Percentiles rank a stretch among this genome's conserved stretches.
Conservation (phyloP, 2,888 invertebrate genomes). For the Dryococelus australis region DNA sequence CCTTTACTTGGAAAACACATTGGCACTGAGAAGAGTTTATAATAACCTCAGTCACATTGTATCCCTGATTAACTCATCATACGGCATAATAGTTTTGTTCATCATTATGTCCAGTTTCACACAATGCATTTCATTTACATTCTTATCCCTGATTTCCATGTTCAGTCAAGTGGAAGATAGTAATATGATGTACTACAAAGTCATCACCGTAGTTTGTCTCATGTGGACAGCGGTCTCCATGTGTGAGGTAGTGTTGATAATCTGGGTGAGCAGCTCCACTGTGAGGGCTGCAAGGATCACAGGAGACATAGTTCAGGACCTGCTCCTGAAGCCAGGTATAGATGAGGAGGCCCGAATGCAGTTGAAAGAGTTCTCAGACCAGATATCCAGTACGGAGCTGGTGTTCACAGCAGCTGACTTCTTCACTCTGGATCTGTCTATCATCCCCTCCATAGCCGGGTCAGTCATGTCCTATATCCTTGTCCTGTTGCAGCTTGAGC, state of each 20-base stretch:
- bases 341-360: background rate
- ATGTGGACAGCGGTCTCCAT: background rate
- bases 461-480: background rate
- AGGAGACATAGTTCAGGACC: too few relatives aligned
- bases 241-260: background rate
- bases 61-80: background rate
- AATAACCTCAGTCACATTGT: background rate
- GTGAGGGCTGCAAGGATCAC: too few relatives aligned
- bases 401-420: background rate
- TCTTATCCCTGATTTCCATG: background rate
- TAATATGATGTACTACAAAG: background rate
- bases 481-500: background rate
- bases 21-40: background rate
- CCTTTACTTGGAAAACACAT: background rate
- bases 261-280: background rate
- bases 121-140: background rate
- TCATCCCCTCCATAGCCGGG: background rate
- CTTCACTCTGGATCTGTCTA: background rate
- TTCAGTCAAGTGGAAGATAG: background rate
- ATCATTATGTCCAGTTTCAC: background rate
- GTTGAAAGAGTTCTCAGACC: background rate
- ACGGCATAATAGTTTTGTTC: background rate
- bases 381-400: background rate
- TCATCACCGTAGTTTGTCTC: background rate
- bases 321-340: too few relatives aligned